These are phyloP conservation scores for Aphidius colemani DNA, from an alignment of 2,888 invertebrate species.

Conservation along the genomic window DNA sequence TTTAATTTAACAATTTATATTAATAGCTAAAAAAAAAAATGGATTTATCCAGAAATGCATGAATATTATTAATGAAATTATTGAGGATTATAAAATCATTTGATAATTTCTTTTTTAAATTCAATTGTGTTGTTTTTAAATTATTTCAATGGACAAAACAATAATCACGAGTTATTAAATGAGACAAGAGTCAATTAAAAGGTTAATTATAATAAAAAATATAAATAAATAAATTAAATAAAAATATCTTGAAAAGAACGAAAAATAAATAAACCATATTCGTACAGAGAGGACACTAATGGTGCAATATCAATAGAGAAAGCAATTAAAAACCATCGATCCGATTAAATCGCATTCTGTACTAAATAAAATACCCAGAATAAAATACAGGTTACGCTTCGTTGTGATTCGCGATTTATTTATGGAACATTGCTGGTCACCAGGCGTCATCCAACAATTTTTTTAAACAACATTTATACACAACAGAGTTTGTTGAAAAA, in stretches of 20 bases:
- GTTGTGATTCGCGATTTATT: constrained; percentile 19
- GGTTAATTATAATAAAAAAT: neutral
- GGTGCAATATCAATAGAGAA: constrained; percentile 29
- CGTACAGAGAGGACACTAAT: constrained; percentile 7
- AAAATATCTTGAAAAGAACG: neutral
- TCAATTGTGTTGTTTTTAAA: neutral
- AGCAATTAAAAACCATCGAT: constrained; percentile 38
- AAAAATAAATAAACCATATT: neutral
- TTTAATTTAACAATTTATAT: too few relatives aligned
- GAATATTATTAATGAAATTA: too few relatives aligned
- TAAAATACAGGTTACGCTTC: constrained; percentile 20
- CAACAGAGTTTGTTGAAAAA: neutral
- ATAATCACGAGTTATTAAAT: neutral
- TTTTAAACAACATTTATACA: constrained; percentile 7
- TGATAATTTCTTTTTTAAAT: neutral
- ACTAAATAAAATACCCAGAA: constrained; percentile 1
- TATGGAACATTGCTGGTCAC: constrained; percentile 14
- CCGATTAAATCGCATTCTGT: constrained; percentile 30
- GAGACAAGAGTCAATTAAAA: constrained; percentile 4
- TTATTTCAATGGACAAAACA: too few relatives aligned
- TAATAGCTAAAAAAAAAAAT: too few relatives aligned
- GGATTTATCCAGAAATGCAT: too few relatives aligned
- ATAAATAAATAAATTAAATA: neutral
- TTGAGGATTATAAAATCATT: too few relatives aligned
- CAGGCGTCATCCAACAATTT: constrained; percentile 20